Evolutionary conservation across 2,113 vertebrate species (phyloP).

Genomic region (Corythornis vintsioides): DNA sequence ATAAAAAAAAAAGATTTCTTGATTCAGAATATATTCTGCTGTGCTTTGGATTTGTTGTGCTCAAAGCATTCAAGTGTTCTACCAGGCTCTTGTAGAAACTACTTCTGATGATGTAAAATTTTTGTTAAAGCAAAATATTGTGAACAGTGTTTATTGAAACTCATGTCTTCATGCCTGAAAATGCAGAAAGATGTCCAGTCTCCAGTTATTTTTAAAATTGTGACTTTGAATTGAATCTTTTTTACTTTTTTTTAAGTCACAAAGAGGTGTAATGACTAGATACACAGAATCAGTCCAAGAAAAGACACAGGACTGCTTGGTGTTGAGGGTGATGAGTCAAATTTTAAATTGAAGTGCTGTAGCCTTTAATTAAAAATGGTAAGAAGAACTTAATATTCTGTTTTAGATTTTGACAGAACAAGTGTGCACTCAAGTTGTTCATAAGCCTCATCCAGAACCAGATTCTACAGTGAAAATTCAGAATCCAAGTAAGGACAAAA

Average conservation of each 20-base stretch:
- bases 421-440: conserved; percentile 98
- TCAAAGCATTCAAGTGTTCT: background rate
- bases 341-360: background rate
- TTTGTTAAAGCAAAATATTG: background rate
- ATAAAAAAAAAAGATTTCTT: background rate
- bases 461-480: conserved; percentile 99
- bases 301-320: background rate
- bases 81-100: background rate
- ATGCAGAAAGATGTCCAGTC: background rate
- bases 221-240: background rate
- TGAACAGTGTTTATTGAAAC: background rate
- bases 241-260: background rate
- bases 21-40: background rate
- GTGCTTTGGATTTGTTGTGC: background rate
- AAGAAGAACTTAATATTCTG: conserved; percentile 15
- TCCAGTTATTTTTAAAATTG: background rate
- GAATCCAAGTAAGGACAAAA: conserved; percentile 91
- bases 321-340: background rate
- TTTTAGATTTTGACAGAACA: conserved; percentile 97
- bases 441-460: conserved; percentile 97
- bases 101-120: background rate
- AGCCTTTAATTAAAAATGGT: background rate
- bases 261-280: background rate
- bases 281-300: background rate
- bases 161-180: background rate